A percentile compares a stretch with the other conserved stretches of the same genome.
These are phyloP conservation scores for Rhamnusium bicolor DNA, from an alignment of 2,888 invertebrate genomes.

Conservation along the genomic window DNA sequence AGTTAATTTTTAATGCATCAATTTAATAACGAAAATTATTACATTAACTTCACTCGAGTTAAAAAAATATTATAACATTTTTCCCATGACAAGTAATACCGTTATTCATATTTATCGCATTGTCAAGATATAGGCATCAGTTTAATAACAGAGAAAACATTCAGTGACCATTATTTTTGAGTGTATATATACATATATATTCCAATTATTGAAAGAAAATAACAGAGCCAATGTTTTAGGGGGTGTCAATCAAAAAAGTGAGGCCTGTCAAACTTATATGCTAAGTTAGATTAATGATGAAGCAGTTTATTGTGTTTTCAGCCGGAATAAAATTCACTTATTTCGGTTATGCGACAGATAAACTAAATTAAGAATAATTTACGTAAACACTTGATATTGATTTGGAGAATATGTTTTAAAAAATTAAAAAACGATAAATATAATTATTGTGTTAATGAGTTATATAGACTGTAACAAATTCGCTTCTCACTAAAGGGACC, in stretches of 20 bases:
- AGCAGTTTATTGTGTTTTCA: conserved; percentile 32
- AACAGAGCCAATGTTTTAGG: conserved; percentile 39
- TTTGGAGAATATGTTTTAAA: too few species aligned
- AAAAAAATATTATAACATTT: background rate
- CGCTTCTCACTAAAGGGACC: too few species aligned
- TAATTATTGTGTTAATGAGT: too few species aligned
- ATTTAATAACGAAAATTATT: background rate
- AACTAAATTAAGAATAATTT: background rate
- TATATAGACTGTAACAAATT: too few species aligned
- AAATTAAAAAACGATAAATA: too few species aligned
- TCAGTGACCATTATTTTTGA: background rate
- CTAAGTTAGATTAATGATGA: conserved; percentile 46
- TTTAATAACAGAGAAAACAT: background rate
- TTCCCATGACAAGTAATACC: background rate
- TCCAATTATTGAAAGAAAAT: conserved; percentile 27
- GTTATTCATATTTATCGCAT: background rate
- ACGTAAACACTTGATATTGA: background rate
- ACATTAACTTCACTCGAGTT: background rate
- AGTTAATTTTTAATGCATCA: background rate
- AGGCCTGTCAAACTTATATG: conserved; percentile 43
- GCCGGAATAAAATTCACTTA: conserved; percentile 11
- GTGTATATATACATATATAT: background rate
- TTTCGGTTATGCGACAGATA: background rate
- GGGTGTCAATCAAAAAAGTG: conserved; percentile 43
- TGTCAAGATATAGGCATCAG: background rate